Evolutionary conservation across 2,113 vertebrate genomes (phyloP).

Genomic region (Gobio gobio): DNA sequence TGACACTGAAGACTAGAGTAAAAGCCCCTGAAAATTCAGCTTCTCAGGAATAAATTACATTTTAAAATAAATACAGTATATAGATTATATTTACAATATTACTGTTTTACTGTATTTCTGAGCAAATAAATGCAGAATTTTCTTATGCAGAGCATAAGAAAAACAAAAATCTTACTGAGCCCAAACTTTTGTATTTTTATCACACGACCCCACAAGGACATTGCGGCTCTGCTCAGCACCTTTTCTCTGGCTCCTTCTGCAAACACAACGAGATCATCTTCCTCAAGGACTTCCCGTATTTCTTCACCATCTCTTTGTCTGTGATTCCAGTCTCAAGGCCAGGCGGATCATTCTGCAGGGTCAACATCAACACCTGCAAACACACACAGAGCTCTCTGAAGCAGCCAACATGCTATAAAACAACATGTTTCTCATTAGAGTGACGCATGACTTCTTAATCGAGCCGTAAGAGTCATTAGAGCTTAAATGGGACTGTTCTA

Average conservation of each 20-base stretch:
- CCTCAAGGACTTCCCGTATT: slow-evolving; percentile 97
- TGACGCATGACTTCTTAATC: not conserved
- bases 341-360: slow-evolving; percentile 95
- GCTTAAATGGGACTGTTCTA: not conserved
- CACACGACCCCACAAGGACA: not conserved
- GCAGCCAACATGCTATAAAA: not conserved
- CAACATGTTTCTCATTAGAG: not conserved
- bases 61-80: not conserved
- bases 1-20: not conserved
- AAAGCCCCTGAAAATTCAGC: not conserved
- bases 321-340: slow-evolving; percentile 95
- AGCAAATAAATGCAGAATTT: not conserved
- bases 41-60: not conserved
- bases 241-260: slow-evolving; percentile 98
- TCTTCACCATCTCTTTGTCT: slow-evolving; percentile 98
- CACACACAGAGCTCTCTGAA: slow-evolving; percentile 24
- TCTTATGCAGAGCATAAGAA: not conserved
- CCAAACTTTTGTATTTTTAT: not conserved
- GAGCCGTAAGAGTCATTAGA: not conserved
- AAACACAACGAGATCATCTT: slow-evolving; percentile 97
- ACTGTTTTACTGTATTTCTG: not conserved
- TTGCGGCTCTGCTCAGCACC: slow-evolving; percentile 70
- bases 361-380: slow-evolving; percentile 96
- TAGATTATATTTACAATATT: not conserved
- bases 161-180: not conserved